Percentiles rank a stretch among this genome's conserved stretches.
These are phyloP conservation scores for Lordiphosa andalusiaca DNA, from an alignment of 2,888 invertebrate genomes.

Conservation along the genomic window DNA sequence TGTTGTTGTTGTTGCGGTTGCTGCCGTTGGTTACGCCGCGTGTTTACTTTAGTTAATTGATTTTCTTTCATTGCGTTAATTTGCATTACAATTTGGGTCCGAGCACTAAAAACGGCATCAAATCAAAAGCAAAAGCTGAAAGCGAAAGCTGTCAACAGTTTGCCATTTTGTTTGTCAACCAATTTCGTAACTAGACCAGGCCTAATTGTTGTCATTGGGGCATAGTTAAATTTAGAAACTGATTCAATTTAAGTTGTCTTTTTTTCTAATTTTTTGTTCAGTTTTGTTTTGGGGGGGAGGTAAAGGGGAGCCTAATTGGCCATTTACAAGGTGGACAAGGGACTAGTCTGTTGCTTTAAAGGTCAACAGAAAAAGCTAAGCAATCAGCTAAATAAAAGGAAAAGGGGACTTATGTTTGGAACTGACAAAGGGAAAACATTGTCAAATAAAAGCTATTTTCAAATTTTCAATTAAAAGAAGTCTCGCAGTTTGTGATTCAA, in stretches of 20 bases:
- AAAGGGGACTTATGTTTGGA: too few species aligned
- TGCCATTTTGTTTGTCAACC: constrained; percentile 30
- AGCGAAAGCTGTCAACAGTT: constrained; percentile 30
- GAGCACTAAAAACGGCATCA: constrained; percentile 16
- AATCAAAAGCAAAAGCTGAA: constrained; percentile 38
- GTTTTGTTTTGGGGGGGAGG: background rate
- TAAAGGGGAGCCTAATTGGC: constrained; percentile 11
- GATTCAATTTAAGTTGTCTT: constrained; percentile 31
- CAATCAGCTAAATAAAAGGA: too few species aligned
- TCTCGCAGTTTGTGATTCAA: too few species aligned
- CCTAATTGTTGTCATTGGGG: constrained; percentile 30
- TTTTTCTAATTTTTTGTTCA: background rate
- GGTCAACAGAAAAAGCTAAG: too few species aligned
- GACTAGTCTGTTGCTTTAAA: too few species aligned
- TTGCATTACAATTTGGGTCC: constrained; percentile 58
- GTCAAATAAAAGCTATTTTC: too few species aligned
- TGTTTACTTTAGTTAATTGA: constrained; percentile 70
- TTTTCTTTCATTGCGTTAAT: constrained; percentile 70
- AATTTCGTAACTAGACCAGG: constrained; percentile 29
- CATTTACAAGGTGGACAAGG: constrained; percentile 14
- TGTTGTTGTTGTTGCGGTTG: background rate
- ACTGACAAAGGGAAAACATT: too few species aligned
- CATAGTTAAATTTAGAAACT: constrained; percentile 41
- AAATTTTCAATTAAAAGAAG: too few species aligned
- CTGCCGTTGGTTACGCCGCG: constrained; percentile 19